Base-by-base conservation (phyloP, 2,113 vertebrate genomes). In the Phycodurus eques region DNA sequence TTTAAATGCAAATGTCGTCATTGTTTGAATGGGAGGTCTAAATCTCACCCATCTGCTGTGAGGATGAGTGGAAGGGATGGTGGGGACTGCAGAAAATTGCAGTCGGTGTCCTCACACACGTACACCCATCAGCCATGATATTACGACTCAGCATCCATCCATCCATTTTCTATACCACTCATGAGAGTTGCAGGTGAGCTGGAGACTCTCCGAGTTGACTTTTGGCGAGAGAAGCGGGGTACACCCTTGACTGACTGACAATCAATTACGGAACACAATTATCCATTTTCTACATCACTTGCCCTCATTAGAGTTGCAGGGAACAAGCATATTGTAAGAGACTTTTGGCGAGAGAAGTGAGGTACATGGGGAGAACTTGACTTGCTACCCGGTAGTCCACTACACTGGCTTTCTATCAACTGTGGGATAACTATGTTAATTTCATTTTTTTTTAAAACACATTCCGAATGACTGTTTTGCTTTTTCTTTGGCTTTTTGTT, bases 1-100 rank as follows among this genome's bases (percentile, higher is more conserved):
- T 66, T 31, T 70, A 75, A 75, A 89, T 87, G 77, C 53, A 75
- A 90, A 79, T 85, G 77, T 44, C 60, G 8, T 59, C 11, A 13
- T 75, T 81, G 46, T 79, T 81, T 44, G 60, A 72, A 57, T 35
- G 59, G 59, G 31, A 35, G 31, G 15, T 35, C 22, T 17, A 73
- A 70, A 72, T 79, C 72, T 67, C 85, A 80, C 78, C 75, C 80
- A 74, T 73, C 68, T 74, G 75, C 60, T 77, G 71, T 44, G 35
- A 70, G 71, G 78, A 63, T 72, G 70, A 75, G 49, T 81, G 77
- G 20, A 61, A 85, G 72, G 78, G 60, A 75, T 80, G 71, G 80
- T 70, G 74, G 71, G 79, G 79, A 79, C 74, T 75, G 71, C 67
- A 73, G 72, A 84, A 80, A 85, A 82, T 78, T 61, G 59, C 59